Evolutionary conservation across 1,140 invertebrate species (phyloP), one percentile per base, ranked within the genome.

Genomic region (Pemphigus obesinymphae): DNA sequence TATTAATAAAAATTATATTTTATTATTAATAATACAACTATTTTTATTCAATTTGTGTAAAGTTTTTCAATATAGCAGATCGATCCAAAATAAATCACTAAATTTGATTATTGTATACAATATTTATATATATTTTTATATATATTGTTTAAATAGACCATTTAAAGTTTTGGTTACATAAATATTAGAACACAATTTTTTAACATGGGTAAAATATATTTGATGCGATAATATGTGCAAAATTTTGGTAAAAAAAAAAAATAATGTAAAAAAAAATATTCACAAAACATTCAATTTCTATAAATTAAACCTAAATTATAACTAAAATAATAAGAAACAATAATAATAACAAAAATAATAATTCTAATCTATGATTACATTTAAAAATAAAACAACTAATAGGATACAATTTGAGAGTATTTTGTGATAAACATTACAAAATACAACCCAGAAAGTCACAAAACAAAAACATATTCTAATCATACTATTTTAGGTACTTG

Each of bases 311-410:
- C 29, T 53, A 75, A 75, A 40, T 26, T 78, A 78, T 23, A 55
- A 63, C 23, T 78, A 78, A 78, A 78, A 48, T 55, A 76, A 61
- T 50, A 76, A 53, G 50, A 80, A 80, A 80, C 76, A 80, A 55
- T 80, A 80, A 80, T 55, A 80, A 63, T 80, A 80, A 80, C 76
- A 80, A 63, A 80, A 63, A 63, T 80, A 63, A 63, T 80, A 80
- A 45, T 43, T 45, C 55, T 80, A 61, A 63, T 80, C 53, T 43
- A 45, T 61, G 23, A 29, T 55, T 80, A 80, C 20, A 37, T 58
- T 55, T 58, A 58, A 37, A 70, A 78, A 40, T 63, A 80, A 80
- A 80, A 80, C 76, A 80, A 63, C 76, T 80, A 80, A 80, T 80
- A 80, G 76, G 76, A 80, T 63, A 80, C 61, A 43, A 45, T 61